Percentiles rank a stretch among this genome's conserved stretches.
Evolutionary conservation across 53 echinoderm and acorn worm species (phyloP).

Genomic region (Holothuria scabra): DNA sequence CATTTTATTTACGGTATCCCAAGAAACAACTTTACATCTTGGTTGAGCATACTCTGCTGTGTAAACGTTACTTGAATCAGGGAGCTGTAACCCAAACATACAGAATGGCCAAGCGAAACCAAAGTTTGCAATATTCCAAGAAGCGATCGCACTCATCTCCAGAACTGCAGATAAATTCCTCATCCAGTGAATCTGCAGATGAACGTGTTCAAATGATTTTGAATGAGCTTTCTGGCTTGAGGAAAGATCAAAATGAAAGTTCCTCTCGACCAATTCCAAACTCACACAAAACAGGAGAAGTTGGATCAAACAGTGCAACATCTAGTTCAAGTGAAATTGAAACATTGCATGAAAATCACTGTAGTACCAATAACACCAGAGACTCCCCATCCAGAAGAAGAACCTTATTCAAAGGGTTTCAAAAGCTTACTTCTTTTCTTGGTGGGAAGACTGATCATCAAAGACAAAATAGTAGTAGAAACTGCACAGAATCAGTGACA

Average conservation of each 20-base stretch:
- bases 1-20: no score
- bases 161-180: slow-evolving; percentile 5
- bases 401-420: slow-evolving; percentile 12
- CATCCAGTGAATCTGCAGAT: neutral
- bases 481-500: no score
- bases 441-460: neutral
- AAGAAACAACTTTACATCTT: no score
- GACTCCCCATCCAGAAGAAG: neutral
- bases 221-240: neutral
- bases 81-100: no score
- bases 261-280: neutral
- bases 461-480: no score
- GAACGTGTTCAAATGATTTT: slow-evolving; percentile 19
- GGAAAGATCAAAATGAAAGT: slow-evolving; percentile 9
- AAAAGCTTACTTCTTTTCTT: neutral
- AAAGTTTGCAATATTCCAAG: slow-evolving; percentile 1
- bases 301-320: no score
- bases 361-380: neutral
- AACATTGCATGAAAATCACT: no score
- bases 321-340: no score
- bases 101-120: neutral
- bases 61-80: no score
- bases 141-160: slow-evolving; percentile 27
- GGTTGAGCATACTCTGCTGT: no score
- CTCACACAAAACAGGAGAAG: neutral